These are phyloP conservation scores for Apis dorsata DNA, from an alignment of 1,140 invertebrate genomes.

Conservation along the genomic window DNA sequence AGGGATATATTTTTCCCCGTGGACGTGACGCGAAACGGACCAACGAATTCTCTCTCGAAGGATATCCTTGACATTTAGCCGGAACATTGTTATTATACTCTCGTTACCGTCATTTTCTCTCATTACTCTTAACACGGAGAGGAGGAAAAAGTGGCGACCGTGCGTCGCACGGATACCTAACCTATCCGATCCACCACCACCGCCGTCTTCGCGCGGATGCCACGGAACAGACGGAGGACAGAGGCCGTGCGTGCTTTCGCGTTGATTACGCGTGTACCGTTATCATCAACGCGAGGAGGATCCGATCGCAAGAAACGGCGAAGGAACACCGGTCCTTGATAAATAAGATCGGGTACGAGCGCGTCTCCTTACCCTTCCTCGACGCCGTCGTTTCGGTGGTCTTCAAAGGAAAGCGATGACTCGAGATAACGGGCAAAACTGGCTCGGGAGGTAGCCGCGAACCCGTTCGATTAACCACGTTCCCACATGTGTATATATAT, in stretches of 20 bases:
- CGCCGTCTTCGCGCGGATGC: neutral
- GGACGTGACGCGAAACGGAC: constrained; percentile 10
- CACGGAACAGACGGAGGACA: constrained; percentile 32
- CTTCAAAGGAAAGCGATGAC: constrained; percentile 66
- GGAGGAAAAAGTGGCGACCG: neutral
- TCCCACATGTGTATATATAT: neutral
- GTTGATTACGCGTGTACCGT: constrained; percentile 55
- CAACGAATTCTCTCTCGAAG: constrained; percentile 17
- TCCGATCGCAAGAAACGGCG: constrained; percentile 55
- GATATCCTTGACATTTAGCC: constrained; percentile 44
- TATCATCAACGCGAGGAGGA: constrained; percentile 52
- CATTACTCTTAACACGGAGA: constrained; percentile 13
- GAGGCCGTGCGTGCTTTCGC: constrained; percentile 29
- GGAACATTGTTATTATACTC: constrained; percentile 32
- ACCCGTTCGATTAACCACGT: constrained; percentile 47
- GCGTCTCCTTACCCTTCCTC: constrained; percentile 14
- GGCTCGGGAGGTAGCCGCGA: constrained; percentile 32
- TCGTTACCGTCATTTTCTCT: constrained; percentile 35
- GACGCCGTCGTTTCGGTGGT: constrained; percentile 54
- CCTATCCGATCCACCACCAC: neutral
- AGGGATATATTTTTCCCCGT: neutral
- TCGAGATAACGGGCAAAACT: constrained; percentile 53
- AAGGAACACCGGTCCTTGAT: constrained; percentile 47
- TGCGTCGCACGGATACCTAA: neutral
- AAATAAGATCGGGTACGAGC: constrained; percentile 50